Percentiles rank a stretch among this genome's conserved stretches.
Evolutionary conservation across 1,140 invertebrate genomes (phyloP).

Genomic region (Elymnias hypermnestra): DNA sequence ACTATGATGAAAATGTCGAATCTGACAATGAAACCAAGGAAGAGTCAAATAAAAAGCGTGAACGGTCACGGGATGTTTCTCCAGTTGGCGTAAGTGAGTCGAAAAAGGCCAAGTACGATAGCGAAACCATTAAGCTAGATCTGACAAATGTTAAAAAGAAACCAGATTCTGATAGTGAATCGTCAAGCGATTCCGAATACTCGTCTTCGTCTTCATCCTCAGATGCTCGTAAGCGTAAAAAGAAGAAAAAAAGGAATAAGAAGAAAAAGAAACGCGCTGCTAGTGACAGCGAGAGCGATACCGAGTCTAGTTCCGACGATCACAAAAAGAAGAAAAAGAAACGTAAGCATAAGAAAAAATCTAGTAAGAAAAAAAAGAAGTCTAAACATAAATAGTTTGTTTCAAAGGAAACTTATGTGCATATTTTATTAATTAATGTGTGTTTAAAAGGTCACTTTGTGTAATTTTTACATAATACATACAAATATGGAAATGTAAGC

Average conservation of each 20-base stretch:
- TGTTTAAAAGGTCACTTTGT: conserved; percentile 23
- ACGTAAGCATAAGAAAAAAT: conserved; percentile 73
- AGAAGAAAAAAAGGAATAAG: conserved; percentile 67
- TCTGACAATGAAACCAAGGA: conserved; percentile 67
- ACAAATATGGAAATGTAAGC: conserved; percentile 9
- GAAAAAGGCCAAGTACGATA: conserved; percentile 59
- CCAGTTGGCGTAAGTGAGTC: conserved; percentile 34
- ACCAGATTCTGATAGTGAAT: conserved; percentile 60
- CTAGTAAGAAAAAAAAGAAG: conserved; percentile 74
- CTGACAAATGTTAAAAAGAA: conserved; percentile 70
- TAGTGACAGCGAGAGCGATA: conserved; percentile 69
- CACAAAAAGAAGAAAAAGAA: conserved; percentile 75
- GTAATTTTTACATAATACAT: conserved; percentile 23
- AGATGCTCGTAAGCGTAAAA: conserved; percentile 59
- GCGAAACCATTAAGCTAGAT: conserved; percentile 65
- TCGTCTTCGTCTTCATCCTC: conserved; percentile 66
- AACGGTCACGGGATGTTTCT: conserved; percentile 36
- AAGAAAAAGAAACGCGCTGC: conserved; percentile 66
- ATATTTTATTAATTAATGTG: conserved; percentile 6
- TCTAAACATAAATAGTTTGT: conserved; percentile 66
- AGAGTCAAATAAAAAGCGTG: conserved; percentile 49
- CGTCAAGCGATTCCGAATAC: conserved; percentile 57
- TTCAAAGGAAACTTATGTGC: conserved; percentile 1
- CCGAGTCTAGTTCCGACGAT: conserved; percentile 69
- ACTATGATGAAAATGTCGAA: conserved; percentile 80